phyloP scores from a whole-genome alignment of 2,888 invertebrate species.

The Erynnis tages region DNA sequence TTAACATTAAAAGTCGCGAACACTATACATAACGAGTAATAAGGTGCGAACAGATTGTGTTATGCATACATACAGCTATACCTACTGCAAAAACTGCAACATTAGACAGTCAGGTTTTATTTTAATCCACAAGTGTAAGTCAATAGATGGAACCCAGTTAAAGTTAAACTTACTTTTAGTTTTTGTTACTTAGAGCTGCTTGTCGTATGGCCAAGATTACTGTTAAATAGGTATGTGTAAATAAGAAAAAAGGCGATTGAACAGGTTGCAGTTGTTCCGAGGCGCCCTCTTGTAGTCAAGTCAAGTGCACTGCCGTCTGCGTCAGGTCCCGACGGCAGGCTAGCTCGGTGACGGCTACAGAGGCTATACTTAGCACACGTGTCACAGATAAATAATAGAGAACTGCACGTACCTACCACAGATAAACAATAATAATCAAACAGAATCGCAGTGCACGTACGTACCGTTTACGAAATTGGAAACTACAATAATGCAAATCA shows the following conservation, averaged over 20 bases:
- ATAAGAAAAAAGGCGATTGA: slow-evolving; percentile 19
- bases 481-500: slow-evolving; percentile 14
- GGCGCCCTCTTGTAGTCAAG: slow-evolving; percentile 19
- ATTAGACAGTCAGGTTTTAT: too few species aligned
- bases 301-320: slow-evolving; percentile 28
- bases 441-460: slow-evolving; percentile 23
- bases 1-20: too few species aligned
- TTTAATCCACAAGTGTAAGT: too few species aligned
- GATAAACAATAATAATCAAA: slow-evolving; percentile 24
- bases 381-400: slow-evolving; percentile 2
- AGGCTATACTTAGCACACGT: too few species aligned
- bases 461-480: slow-evolving; percentile 19
- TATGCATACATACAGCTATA: too few species aligned
- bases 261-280: slow-evolving; percentile 25
- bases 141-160: neutral
- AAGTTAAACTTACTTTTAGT: neutral
- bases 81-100: too few species aligned
- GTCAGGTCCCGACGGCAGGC: slow-evolving; percentile 19
- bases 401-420: slow-evolving; percentile 18
- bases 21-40: too few species aligned
- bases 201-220: slow-evolving; percentile 1
- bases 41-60: too few species aligned
- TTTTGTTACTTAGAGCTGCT: neutral
- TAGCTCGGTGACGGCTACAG: too few species aligned
- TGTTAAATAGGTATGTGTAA: slow-evolving; percentile 5